Evolutionary conservation across 2,113 vertebrate species (phyloP).

Genomic region (Apodemus sylvaticus): DNA sequence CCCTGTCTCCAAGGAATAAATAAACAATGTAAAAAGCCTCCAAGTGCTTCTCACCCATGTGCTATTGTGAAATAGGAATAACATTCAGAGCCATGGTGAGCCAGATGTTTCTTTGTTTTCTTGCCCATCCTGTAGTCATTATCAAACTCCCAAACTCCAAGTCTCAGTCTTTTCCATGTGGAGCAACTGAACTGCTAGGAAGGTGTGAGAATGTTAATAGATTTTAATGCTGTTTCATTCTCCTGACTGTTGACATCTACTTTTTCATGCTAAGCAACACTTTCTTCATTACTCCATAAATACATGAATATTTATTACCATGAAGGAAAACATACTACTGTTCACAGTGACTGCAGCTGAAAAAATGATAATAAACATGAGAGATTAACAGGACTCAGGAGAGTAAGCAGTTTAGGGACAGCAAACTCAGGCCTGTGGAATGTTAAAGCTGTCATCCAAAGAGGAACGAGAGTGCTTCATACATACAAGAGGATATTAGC

Average conservation of each 20-base stretch:
- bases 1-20: slow-evolving; percentile 48
- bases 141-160: slow-evolving; percentile 14
- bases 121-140: slow-evolving; percentile 44
- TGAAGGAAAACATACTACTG: slow-evolving; percentile 50
- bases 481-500: background rate
- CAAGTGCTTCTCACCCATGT: slow-evolving; percentile 29
- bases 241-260: slow-evolving; percentile 46
- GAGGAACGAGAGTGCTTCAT: background rate
- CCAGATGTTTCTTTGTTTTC: slow-evolving; percentile 45
- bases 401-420: slow-evolving; percentile 47
- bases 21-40: slow-evolving; percentile 14
- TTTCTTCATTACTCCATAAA: slow-evolving; percentile 69
- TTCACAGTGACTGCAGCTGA: slow-evolving; percentile 66
- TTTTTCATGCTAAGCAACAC: slow-evolving; percentile 44
- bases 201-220: slow-evolving; percentile 33
- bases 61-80: slow-evolving; percentile 35
- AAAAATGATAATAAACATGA: slow-evolving; percentile 71
- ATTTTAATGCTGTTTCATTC: slow-evolving; percentile 36
- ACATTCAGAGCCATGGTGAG: background rate
- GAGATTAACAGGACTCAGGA: slow-evolving; percentile 68
- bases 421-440: slow-evolving; percentile 49
- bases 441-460: slow-evolving; percentile 60
- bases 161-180: background rate
- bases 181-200: slow-evolving; percentile 1
- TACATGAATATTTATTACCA: slow-evolving; percentile 69